phyloP scores from a whole-genome alignment of 2,113 vertebrate genomes.

The Upupa epops region DNA sequence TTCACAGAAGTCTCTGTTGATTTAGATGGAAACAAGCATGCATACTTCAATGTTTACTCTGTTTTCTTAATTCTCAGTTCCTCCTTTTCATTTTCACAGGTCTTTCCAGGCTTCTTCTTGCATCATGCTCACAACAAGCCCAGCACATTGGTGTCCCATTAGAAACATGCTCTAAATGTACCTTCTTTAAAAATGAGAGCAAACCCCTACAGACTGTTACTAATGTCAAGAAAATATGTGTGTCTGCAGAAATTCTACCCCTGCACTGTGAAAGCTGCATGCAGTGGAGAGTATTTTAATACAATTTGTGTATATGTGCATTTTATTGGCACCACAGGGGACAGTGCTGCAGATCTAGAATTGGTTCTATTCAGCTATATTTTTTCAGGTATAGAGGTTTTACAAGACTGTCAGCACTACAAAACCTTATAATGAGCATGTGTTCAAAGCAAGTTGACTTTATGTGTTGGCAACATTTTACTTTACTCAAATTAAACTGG shows the following conservation, averaged over 20 bases:
- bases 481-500: neutral
- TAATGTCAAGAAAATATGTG: neutral
- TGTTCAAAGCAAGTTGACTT: neutral
- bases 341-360: neutral
- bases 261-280: neutral
- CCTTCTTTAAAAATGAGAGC: neutral
- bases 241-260: neutral
- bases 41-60: neutral
- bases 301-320: fast-evolving
- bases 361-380: neutral
- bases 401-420: neutral
- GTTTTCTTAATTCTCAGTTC: neutral
- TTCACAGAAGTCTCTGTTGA: neutral
- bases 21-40: neutral
- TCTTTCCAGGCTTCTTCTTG: neutral
- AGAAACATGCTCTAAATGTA: neutral
- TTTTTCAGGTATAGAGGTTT: neutral
- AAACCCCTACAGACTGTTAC: neutral
- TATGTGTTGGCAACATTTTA: neutral
- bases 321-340: neutral
- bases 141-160: neutral
- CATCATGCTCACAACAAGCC: neutral
- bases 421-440: neutral
- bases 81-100: neutral
- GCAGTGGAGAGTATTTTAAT: neutral